Conservation (phyloP, 2,797 vertebrate species). For the Chaunax sp. region DNA sequence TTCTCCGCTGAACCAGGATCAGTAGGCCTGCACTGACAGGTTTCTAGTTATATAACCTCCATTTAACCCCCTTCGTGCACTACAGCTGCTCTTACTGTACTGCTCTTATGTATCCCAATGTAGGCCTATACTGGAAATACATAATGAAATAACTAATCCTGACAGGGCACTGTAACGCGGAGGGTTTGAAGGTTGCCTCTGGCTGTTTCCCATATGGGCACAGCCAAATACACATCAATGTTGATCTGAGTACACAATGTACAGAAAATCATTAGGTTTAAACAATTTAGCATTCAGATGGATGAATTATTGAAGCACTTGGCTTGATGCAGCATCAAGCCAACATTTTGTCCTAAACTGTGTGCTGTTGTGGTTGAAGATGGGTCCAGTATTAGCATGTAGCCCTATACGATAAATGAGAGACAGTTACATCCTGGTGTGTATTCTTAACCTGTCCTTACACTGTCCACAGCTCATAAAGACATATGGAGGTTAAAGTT, state of each 20-base stretch:
- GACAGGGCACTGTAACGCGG: slow-evolving; percentile 10
- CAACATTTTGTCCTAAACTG: background rate
- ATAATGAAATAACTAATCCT: slow-evolving; percentile 22
- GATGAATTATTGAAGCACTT: background rate
- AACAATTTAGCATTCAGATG: background rate
- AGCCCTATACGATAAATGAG: background rate
- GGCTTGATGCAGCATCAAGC: background rate
- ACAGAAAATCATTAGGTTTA: slow-evolving; percentile 6
- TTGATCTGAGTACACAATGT: slow-evolving; percentile 40
- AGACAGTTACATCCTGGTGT: background rate
- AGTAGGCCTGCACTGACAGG: slow-evolving; percentile 68
- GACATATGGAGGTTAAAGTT: background rate
- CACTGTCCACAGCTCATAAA: background rate
- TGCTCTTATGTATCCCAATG: slow-evolving; percentile 36
- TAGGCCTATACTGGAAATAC: slow-evolving; percentile 9
- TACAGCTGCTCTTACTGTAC: slow-evolving; percentile 60
- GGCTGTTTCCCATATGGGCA: slow-evolving; percentile 25
- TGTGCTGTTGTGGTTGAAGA: background rate
- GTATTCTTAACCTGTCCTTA: too few species aligned
- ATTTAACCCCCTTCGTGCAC: slow-evolving; percentile 65
- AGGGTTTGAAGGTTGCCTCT: slow-evolving; percentile 2
- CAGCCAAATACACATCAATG: slow-evolving; percentile 10
- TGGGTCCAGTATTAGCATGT: background rate
- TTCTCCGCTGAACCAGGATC: slow-evolving; percentile 68
- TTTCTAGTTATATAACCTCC: slow-evolving; percentile 77